Evolutionary conservation across 1,140 invertebrate species (phyloP).

Genomic region (Ditylenchus dipsaci): DNA sequence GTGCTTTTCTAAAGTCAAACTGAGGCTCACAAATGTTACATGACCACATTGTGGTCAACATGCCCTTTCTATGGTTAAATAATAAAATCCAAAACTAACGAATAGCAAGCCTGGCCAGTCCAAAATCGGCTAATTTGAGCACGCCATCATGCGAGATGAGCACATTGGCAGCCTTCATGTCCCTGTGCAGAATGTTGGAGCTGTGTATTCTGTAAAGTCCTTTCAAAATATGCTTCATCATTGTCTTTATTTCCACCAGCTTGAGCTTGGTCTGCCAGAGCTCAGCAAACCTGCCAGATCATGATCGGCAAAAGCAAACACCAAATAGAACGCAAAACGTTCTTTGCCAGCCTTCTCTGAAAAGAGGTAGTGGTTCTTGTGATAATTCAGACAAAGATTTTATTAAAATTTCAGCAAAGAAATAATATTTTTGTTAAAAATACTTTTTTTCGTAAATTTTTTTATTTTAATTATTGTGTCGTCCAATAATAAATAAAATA

Average conservation of each 20-base stretch:
- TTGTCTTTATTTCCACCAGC: conserved; percentile 95
- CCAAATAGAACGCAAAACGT: conserved; percentile 84
- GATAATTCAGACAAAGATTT: conserved; percentile 57
- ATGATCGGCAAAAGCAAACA: conserved; percentile 99
- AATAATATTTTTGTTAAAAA: neutral
- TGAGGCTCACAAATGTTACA: no score
- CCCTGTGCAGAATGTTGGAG: conserved; percentile 63
- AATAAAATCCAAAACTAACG: neutral
- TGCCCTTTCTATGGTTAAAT: no score
- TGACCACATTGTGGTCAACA: no score
- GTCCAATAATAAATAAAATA: no score
- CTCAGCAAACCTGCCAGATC: conserved; percentile 92
- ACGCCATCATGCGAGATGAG: conserved; percentile 94
- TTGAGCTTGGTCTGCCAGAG: conserved; percentile 91
- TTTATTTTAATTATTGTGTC: no score
- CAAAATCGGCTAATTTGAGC: conserved; percentile 64
- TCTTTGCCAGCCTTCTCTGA: conserved; percentile 66
- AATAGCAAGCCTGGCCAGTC: conserved; percentile 58
- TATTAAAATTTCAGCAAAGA: neutral
- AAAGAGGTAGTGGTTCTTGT: conserved; percentile 80
- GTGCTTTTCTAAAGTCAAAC: no score
- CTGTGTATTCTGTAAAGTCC: conserved; percentile 63
- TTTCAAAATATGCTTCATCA: conserved; percentile 90
- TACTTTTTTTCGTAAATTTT: no score
- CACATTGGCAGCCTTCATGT: conserved; percentile 99